phyloP scores from a whole-genome alignment of 2,113 vertebrate genomes.

The Equus quagga region DNA sequence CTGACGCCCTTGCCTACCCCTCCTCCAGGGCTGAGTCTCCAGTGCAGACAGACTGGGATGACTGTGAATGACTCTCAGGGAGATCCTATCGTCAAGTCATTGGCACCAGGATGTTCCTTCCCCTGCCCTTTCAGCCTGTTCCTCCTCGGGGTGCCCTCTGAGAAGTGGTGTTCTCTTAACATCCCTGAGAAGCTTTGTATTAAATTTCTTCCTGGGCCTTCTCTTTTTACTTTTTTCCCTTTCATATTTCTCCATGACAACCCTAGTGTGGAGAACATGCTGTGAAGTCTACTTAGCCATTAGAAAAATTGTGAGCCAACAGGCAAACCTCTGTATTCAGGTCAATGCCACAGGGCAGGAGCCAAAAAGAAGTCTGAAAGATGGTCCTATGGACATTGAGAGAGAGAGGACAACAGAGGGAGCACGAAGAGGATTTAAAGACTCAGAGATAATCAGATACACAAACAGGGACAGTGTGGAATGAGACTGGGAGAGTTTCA shows the following conservation, averaged over 20 bases:
- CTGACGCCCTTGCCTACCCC: no score
- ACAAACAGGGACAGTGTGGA: background rate
- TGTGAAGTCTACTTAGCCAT: background rate
- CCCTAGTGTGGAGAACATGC: background rate
- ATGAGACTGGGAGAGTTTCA: background rate
- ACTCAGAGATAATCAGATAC: background rate
- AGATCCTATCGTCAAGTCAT: background rate
- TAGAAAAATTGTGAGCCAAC: background rate
- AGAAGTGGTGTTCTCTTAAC: background rate
- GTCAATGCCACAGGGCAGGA: background rate
- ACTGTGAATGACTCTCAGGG: background rate
- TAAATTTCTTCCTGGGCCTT: background rate
- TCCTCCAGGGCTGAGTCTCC: background rate
- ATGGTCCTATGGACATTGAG: background rate
- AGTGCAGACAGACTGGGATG: background rate
- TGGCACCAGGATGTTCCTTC: background rate
- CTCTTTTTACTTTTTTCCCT: background rate
- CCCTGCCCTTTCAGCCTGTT: background rate
- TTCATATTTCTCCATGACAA: background rate
- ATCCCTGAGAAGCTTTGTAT: background rate
- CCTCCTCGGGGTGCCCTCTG: background rate
- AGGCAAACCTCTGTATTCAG: slow-evolving; percentile 8
- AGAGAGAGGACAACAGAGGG: background rate
- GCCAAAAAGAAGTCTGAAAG: background rate
- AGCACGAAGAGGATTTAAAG: background rate